Base-by-base conservation (phyloP, 2,797 vertebrate genomes). In the Hemitrygon akajei region DNA sequence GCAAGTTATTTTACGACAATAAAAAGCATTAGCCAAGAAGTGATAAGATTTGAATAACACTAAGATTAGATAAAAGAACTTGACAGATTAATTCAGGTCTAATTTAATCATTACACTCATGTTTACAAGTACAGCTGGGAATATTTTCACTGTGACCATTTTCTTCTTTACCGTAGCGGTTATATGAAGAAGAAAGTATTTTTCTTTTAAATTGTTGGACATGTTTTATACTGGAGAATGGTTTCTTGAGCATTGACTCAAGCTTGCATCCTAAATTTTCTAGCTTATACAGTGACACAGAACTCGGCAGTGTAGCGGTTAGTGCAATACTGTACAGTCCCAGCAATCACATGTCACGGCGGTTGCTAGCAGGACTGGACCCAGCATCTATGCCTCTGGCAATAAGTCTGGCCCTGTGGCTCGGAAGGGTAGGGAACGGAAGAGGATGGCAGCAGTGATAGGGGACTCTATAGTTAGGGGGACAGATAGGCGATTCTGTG, bases 1-100 rank as follows among this genome's bases (percentile, higher is more conserved):
- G 96, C 82, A 63, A 94, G 94, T 95, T 94, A 94, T 94, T 94
- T 95, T 95, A 94, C 96, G 96, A 96, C 96, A 96, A 97, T 96
- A 96, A 97, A 92, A 95, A 95, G 94, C 96, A 97, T 97, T 96
- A 97, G 96, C 96, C 91, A 95, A 95, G 94, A 94, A 94, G 94
- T 95, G 96, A 97, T 97, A 95, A 96, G 96, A 97, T 96, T 95
- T 95, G 94, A 96, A 96, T 96, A 95, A 96, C 95, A 94, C 94
- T 93, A 95, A 95, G 95, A 95, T 96, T 97, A 96, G 96, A 96
- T 96, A 95, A 92, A 92, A 96, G 95, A 95, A 95, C 58, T 94
- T 97, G 96, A 97, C 96, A 95, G 96, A 97, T 96, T 95, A 96
- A 97, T 97, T 96, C 95, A 96, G 96, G 96, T 96, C 96, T 94